Evolutionary conservation across 2,797 vertebrate species (phyloP).

Genomic region (Ispidina lecontei): DNA sequence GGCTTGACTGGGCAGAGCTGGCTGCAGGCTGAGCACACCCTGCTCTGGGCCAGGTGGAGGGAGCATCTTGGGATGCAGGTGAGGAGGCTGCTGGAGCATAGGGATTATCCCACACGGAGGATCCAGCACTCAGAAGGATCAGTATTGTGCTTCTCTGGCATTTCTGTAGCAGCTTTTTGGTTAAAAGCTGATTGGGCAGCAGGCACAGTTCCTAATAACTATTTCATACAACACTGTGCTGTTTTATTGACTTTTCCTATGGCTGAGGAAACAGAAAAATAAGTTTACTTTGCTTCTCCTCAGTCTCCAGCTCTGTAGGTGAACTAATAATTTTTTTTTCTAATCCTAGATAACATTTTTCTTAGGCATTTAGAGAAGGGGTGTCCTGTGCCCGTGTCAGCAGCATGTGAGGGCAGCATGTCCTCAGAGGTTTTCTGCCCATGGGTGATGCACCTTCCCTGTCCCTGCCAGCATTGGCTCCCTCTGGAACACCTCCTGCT

Average conservation of each 20-base stretch:
- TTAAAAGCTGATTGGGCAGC: slow-evolving; percentile 14
- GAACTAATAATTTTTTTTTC: background rate
- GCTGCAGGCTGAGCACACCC: background rate
- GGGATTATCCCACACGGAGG: background rate
- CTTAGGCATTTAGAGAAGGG: background rate
- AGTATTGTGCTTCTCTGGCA: background rate
- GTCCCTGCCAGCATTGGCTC: background rate
- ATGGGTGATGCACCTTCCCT: background rate
- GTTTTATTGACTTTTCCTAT: background rate
- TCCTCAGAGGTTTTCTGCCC: background rate
- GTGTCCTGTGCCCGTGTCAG: accelerated
- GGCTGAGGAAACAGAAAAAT: background rate
- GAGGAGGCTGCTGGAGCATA: background rate
- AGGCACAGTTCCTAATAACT: background rate
- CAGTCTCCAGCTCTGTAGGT: background rate
- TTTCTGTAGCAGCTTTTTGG: background rate
- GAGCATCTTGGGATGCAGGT: background rate
- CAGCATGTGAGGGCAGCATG: background rate
- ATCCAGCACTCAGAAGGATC: background rate
- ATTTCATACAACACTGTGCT: background rate
- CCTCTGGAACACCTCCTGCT: background rate
- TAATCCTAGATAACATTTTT: background rate
- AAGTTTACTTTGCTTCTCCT: background rate
- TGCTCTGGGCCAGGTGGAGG: background rate
- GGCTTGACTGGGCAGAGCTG: background rate